These are phyloP conservation scores for Promerops cafer DNA, from an alignment of 2,113 vertebrate genomes.

Conservation along the genomic window DNA sequence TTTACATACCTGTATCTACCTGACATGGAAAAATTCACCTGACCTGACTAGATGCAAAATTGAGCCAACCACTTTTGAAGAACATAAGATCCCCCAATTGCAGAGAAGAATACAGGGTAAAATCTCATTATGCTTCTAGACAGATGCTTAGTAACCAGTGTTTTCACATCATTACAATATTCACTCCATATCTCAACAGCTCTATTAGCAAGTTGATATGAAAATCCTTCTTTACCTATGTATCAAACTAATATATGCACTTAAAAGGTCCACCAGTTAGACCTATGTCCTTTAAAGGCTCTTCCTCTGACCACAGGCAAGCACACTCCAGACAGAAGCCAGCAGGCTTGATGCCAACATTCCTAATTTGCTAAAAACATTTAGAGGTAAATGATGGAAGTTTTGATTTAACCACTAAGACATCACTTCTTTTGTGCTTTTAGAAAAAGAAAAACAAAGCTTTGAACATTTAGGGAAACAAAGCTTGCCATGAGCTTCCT, in stretches of 20 bases:
- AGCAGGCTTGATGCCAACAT: background rate
- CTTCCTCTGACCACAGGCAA: background rate
- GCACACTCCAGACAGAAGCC: background rate
- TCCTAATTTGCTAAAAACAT: background rate
- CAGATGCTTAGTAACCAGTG: background rate
- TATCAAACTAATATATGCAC: background rate
- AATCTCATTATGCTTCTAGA: background rate
- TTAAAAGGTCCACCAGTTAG: background rate
- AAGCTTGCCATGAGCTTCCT: slow-evolving; percentile 23
- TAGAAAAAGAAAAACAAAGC: slow-evolving; percentile 1
- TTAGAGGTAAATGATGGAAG: background rate
- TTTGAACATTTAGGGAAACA: slow-evolving; percentile 17
- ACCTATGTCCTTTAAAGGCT: background rate
- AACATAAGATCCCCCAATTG: background rate
- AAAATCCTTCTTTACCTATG: background rate
- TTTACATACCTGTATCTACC: background rate
- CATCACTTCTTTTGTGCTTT: background rate
- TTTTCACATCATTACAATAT: background rate
- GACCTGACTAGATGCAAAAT: background rate
- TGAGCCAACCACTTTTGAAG: background rate
- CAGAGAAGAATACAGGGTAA: background rate
- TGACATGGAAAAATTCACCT: background rate
- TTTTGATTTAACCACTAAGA: background rate
- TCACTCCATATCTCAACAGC: background rate
- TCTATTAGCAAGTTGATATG: background rate